Evolutionary conservation across 2,888 invertebrate species (phyloP), one percentile per base, ranked within the genome.

Genomic region (Apotomis capreana): DNA sequence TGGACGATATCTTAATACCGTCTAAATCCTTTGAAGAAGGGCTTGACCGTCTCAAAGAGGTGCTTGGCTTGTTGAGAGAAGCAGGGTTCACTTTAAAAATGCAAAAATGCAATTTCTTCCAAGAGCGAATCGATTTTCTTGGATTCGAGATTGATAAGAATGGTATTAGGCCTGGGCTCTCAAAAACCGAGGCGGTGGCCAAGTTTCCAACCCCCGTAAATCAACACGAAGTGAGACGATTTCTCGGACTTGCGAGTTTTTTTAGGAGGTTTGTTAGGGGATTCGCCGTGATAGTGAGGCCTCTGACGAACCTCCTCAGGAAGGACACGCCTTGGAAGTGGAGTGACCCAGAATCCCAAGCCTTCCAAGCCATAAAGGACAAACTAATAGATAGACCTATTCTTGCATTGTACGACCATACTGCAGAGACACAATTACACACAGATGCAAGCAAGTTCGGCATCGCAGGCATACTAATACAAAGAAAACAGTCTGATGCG

Each of bases 401-500:
- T 0, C 64, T 85, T 13, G 76, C 75, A 0, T 62, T 83, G 8
- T 81, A 77, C 65, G 74, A 40, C 40, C 77, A 73, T 1, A 55
- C 51, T 0, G 75, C 75, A 0, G 74, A 76, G 46, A 80, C 78
- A 1, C 79, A 83, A 40, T 73, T 83, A 0, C 40, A 40, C 40
- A 40, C 40, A 40, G 40, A 40, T 40, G 67, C 60, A 77, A 15
- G 15, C 75, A 0, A 83, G 84, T 5, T 9, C 83, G 5, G 81
- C 74, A 76, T 40, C 40, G 40, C 40, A 40, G 82, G 80, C 4
- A 79, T 84, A 4, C 44, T 85, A 1, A 40, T 84, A 6, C 84
- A 83, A 69, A 36, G 71, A 4, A 69, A 76, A 6, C 68, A 62
- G 0, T 51, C 67, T 0, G 67, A 68, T 2, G 10, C 26, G 0